Evolutionary conservation across 2,113 vertebrate species (phyloP).

Genomic region (Stegostoma tigrinum): DNA sequence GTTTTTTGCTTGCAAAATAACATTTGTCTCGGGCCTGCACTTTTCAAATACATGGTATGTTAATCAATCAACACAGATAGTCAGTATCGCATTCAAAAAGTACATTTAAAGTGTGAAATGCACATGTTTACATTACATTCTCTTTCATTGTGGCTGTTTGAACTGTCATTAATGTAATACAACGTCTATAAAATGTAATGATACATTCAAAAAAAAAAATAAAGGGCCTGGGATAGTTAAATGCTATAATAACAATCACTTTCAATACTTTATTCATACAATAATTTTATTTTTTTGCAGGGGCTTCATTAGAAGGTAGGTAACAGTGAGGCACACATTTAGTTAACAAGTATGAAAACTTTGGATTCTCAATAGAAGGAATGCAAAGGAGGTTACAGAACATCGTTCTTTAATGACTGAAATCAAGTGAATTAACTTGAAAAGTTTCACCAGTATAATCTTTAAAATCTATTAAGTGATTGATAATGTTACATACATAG

Average conservation of each 20-base stretch:
- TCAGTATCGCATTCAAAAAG: neutral
- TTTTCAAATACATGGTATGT: slow-evolving; percentile 3
- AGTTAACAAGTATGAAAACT: slow-evolving; percentile 24
- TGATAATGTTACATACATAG: slow-evolving; percentile 1
- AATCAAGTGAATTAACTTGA: neutral
- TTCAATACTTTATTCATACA: slow-evolving; percentile 27
- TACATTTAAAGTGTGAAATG: slow-evolving; percentile 20
- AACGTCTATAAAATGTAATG: slow-evolving; percentile 31
- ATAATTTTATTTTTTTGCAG: slow-evolving; percentile 33
- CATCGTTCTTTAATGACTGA: slow-evolving; percentile 24
- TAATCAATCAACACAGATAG: neutral
- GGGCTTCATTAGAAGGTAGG: slow-evolving; percentile 35
- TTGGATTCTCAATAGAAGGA: slow-evolving; percentile 25
- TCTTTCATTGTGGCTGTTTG: neutral
- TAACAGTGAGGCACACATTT: slow-evolving; percentile 32
- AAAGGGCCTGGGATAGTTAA: neutral
- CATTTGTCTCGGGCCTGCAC: slow-evolving; percentile 26
- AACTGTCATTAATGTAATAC: neutral
- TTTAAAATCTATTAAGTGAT: neutral
- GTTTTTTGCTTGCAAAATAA: slow-evolving; percentile 21
- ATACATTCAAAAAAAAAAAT: slow-evolving; percentile 12
- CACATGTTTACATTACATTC: slow-evolving; percentile 4
- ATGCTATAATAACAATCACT: neutral
- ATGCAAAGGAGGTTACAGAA: neutral
- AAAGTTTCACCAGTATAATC: neutral